These are phyloP conservation scores for Microcebus tavaratra DNA, from an alignment of 2,113 vertebrate genomes.

Conservation along the genomic window DNA sequence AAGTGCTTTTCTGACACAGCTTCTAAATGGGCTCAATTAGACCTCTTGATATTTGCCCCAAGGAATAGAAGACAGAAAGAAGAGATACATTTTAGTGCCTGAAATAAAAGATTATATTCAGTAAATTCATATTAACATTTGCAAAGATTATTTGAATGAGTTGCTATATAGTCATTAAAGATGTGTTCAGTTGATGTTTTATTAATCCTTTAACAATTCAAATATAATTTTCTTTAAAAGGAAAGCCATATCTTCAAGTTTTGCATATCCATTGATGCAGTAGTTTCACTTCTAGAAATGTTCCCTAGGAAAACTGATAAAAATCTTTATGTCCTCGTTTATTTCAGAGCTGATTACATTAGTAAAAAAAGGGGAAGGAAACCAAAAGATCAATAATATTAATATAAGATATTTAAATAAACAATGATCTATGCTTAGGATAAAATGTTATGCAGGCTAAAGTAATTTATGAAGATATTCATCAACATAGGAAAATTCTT, in stretches of 20 bases:
- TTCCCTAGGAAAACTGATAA: slow-evolving; percentile 38
- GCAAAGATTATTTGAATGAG: background rate
- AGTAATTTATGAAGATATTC: slow-evolving; percentile 46
- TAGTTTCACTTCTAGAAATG: slow-evolving; percentile 44
- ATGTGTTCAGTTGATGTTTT: background rate
- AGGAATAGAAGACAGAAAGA: slow-evolving; percentile 27
- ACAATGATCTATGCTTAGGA: background rate
- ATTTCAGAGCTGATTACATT: slow-evolving; percentile 33
- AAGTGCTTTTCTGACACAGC: background rate
- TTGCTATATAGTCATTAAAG: slow-evolving; percentile 11
- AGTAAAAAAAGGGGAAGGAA: slow-evolving; percentile 45
- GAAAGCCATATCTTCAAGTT: slow-evolving; percentile 40
- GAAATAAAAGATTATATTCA: slow-evolving; percentile 47
- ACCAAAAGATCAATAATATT: slow-evolving; percentile 10
- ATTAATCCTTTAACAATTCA: slow-evolving; percentile 22
- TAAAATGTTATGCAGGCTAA: slow-evolving; percentile 16
- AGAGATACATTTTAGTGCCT: slow-evolving; percentile 24
- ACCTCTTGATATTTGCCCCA: background rate
- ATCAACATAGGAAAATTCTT: slow-evolving; percentile 38
- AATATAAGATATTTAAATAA: slow-evolving; percentile 40
- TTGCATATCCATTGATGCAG: background rate
- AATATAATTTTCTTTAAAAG: slow-evolving; percentile 56
- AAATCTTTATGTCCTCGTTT: background rate
- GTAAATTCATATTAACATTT: slow-evolving; percentile 15
- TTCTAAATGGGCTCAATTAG: background rate